Evolutionary conservation across 2,113 vertebrate genomes (phyloP).

Genomic region (Solea solea): DNA sequence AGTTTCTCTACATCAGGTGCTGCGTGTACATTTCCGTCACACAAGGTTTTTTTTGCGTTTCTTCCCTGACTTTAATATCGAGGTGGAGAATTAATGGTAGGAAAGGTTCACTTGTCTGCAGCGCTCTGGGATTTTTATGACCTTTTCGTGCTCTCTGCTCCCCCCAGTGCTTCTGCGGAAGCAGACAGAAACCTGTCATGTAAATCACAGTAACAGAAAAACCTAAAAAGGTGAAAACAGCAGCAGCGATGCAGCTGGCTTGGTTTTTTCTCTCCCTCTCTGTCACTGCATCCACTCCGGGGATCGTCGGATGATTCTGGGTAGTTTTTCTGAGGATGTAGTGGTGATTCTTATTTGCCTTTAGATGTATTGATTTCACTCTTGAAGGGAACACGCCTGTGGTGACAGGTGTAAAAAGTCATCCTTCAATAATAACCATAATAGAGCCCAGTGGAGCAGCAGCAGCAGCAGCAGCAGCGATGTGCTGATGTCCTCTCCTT

Average conservation of each 20-base stretch:
- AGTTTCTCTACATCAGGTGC: conserved; percentile 40
- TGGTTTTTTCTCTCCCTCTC: not conserved
- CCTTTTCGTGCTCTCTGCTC: conserved; percentile 67
- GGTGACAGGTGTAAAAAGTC: conserved; percentile 59
- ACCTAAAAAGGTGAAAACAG: conserved; percentile 40
- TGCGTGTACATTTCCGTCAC: conserved; percentile 30
- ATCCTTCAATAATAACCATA: conserved; percentile 64
- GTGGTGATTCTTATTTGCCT: conserved; percentile 66
- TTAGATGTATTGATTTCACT: conserved; percentile 78
- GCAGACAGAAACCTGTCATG: conserved; percentile 68
- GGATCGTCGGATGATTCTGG: conserved; percentile 36
- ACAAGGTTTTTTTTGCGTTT: conserved; percentile 21
- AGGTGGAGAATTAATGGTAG: conserved; percentile 47
- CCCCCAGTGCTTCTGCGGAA: conserved; percentile 29
- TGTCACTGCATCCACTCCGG: conserved; percentile 7
- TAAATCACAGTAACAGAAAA: conserved; percentile 68
- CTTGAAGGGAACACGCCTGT: conserved; percentile 55
- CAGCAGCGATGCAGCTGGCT: conserved; percentile 8
- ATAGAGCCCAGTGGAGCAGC: conserved; percentile 39
- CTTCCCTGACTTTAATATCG: conserved; percentile 40
- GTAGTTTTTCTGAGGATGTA: conserved; percentile 47
- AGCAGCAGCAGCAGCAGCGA: conserved; percentile 38
- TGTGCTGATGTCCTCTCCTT: conserved; percentile 36
- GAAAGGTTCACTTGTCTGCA: conserved; percentile 65
- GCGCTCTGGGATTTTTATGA: conserved; percentile 60